Evolutionary conservation across 2,888 invertebrate species (phyloP), one percentile per base, ranked within the genome.

Genomic region (Heterodera filipjevi): DNA sequence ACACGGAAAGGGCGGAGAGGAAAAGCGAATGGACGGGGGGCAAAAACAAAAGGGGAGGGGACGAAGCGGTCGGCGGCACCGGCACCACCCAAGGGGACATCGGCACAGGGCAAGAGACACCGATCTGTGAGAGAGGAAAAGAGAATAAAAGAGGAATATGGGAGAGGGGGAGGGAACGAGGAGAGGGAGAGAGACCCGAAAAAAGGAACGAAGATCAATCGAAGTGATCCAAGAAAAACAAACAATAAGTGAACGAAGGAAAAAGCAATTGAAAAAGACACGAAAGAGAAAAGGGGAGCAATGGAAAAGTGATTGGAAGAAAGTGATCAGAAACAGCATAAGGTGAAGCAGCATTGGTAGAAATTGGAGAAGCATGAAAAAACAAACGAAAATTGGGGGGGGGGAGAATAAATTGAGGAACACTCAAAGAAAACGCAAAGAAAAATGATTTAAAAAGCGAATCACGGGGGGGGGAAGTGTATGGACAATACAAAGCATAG

Each of bases 1-100:
- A 77, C 44, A 71, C 71, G 71, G 46, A 16, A n/a, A 46, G 39
- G 19, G 35, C 44, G 27, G 39, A 77, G 33, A 77, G 32, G 22
- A 68, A 33, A 22, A 44, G 77, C 49, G 68, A 30, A 27, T 46
- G 71, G n/a, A 8, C 32, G 30, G 19, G 30, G 33, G 75, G 75
- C 8, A 53, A 19, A 32, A 32, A 10, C 68, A 68, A 12, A 19
- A 27, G 59, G 27, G 59, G 27, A 59, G 59, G 59, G n/a, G 59
- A 1, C 59, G 59, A 27, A 19, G n/a, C 10, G 27, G 27, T n/a
- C n/a, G n/a, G 59, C 6, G 59, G 59, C 59, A 59, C 3, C 0
- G 27, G 68, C 68, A 22, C 68, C 68, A 22, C 68, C 68, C 68
- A 33, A 3, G 33, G 68, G 68, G 68, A 68, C 68, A 68, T 68